Base-by-base conservation (phyloP, 2,797 vertebrate species). In the Chloroceryle amazona region DNA sequence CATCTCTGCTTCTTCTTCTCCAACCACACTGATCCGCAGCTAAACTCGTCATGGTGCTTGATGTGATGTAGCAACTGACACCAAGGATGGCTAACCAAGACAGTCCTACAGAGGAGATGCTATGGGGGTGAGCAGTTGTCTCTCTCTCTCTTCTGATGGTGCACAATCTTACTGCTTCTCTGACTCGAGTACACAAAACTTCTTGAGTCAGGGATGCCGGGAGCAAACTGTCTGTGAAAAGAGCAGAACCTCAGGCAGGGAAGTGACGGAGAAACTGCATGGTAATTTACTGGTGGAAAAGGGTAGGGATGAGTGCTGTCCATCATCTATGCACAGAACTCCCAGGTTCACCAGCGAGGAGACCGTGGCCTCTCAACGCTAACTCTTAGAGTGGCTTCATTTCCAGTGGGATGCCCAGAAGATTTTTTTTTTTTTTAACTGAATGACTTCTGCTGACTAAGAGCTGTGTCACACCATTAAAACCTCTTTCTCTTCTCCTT, bases 391-490 rank as follows among this genome's bases (percentile, higher is more conserved):
- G 74, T 2, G 19, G 80, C 44, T 85, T 94, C 54, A 46, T 90
- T 93, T 92, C 71, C 74, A 81, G 60, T 85, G 78, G 60, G 81
- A 86, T 92, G 57, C 52, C 88, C 49, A 51, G 82, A 93, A 83
- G 39, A 94, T 18, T 23, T 21, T 14, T 39, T 37, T 63, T 78
- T 79, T 44, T 60, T 83, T 84, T 62, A 90, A 80, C 80, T 95
- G 86, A 83, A 78, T 93, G 95, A 95, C 41, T 94, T 86, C 84
- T 95, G 83, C 92, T 84, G 81, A 86, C 78, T 83, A 72, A 92
- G 92, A 92, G 52, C 67, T 93, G 55, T 89, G 66, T 92, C 67
- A 86, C 81, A 80, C 71, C 74, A 57, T 86, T 96, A 73, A 95
- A 95, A 62, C 15, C 23, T 88, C 67, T 72, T 84, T 82, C 72